phyloP scores from a whole-genome alignment of 2,113 vertebrate species.

The Cheilinus undulatus region DNA sequence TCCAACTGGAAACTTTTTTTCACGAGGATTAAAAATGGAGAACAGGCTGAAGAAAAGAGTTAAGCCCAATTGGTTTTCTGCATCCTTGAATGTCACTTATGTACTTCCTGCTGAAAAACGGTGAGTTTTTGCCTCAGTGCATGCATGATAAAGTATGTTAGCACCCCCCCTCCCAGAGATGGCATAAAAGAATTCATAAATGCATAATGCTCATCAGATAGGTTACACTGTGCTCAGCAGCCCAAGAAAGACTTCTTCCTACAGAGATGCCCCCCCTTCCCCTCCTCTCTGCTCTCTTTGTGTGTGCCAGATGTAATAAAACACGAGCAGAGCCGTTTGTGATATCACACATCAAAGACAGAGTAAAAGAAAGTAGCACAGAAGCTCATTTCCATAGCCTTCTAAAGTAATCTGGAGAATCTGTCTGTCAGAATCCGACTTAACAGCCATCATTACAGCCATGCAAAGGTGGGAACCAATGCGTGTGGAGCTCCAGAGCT shows the following conservation, averaged over 20 bases:
- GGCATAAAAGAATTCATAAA: constrained; percentile 53
- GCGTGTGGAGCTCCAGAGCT: constrained; percentile 6
- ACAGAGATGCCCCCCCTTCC: constrained; percentile 27
- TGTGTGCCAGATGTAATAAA: constrained; percentile 66
- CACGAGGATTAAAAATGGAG: constrained; percentile 1
- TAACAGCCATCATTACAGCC: constrained; percentile 39
- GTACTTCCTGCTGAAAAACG: constrained; percentile 27
- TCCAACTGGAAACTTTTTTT: constrained; percentile 12
- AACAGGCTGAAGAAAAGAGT: constrained; percentile 5
- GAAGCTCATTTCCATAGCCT: constrained; percentile 64
- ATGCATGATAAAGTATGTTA: constrained; percentile 44
- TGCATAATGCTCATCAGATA: constrained; percentile 57
- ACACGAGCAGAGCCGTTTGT: constrained; percentile 58
- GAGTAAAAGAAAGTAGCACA: constrained; percentile 55
- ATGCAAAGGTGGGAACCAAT: constrained; percentile 38
- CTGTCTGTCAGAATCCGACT: constrained; percentile 39
- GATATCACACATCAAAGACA: constrained; percentile 71
- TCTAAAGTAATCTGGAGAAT: constrained; percentile 59
- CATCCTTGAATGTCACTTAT: constrained; percentile 10
- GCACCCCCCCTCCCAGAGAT: constrained; percentile 28
- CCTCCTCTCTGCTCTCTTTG: constrained; percentile 17
- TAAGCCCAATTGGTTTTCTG: constrained; percentile 14
- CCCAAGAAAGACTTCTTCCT: constrained; percentile 34
- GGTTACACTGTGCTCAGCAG: constrained; percentile 60
- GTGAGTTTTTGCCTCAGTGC: constrained; percentile 4